These are phyloP conservation scores for Otolemur garnettii DNA, from an alignment of 2,113 vertebrate species.

Conservation along the genomic window DNA sequence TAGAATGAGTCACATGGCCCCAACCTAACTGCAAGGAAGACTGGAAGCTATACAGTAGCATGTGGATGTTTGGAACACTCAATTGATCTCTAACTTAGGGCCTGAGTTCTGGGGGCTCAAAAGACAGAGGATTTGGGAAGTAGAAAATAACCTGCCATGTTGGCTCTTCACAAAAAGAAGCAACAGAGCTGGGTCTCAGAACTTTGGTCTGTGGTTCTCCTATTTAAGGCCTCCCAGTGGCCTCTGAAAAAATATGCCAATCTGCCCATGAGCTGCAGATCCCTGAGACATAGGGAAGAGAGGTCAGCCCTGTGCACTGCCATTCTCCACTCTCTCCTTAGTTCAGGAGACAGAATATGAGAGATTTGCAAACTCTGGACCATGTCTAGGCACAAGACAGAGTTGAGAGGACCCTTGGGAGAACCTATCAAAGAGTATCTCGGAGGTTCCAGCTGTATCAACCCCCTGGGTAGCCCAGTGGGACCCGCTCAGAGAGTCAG, in stretches of 20 bases:
- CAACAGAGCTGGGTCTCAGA: background rate
- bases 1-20: background rate
- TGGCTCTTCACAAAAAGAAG: background rate
- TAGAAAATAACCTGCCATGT: background rate
- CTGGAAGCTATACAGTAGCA: background rate
- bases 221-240: background rate
- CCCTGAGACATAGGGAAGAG: background rate
- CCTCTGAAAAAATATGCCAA: background rate
- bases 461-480: background rate
- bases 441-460: background rate
- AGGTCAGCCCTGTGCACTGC: background rate
- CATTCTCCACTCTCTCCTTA: background rate
- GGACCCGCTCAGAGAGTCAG: background rate
- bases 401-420: background rate
- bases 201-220: background rate
- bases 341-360: background rate
- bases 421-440: no score
- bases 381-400: background rate
- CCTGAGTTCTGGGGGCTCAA: background rate
- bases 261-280: background rate
- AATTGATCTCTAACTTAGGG: background rate
- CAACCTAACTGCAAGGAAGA: background rate
- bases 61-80: background rate
- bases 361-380: background rate
- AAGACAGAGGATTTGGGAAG: background rate